Base-by-base conservation (phyloP, 2,797 vertebrate genomes). In the Anableps anableps region DNA sequence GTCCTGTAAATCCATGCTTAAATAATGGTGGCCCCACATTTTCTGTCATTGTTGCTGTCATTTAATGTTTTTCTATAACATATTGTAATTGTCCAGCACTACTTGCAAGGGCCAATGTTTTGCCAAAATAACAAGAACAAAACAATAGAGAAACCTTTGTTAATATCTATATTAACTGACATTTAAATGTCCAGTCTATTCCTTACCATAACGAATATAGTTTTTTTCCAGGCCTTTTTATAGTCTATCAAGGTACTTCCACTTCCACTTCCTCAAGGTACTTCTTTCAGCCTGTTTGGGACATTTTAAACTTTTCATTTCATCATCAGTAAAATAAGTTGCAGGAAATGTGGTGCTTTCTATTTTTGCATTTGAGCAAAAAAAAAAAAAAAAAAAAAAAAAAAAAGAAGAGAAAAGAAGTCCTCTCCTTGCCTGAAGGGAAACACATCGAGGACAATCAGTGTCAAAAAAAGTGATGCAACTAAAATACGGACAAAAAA, bases 401-500 rank as follows among this genome's bases (percentile, higher is more conserved):
- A 91, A 76, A 64, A 55, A 55, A 55, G 58, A 60, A 62, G 53
- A 29, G 36, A 29, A 58, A 58, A 76, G 19, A 23, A 85, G 75
- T 75, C 73, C 74, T 81, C 71, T 89, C 86, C 81, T 91, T 91
- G 89, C 91, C 84, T 1, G 64, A 84, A 84, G 92, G 89, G 74
- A 93, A 86, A 88, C 66, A 87, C 91, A 85, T 88, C 92, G 88
- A 88, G 84, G 86, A 79, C 85, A 76, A 91, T 94, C 87, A 92
- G 80, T 79, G 82, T 93, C 91, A 91, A 82, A 87, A 60, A 83
- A 85, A 83, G 71, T 89, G 92, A 92, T 88, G 87, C 78, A 86
- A 89, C 76, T 87, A 70, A 88, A 89, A 90, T 90, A 89, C 90
- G 81, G 60, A 58, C n/a, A 41, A 78, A 77, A 71, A 55, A 75